Base-by-base conservation (phyloP, 2,113 vertebrate species). In the Salvelinus alpinus region DNA sequence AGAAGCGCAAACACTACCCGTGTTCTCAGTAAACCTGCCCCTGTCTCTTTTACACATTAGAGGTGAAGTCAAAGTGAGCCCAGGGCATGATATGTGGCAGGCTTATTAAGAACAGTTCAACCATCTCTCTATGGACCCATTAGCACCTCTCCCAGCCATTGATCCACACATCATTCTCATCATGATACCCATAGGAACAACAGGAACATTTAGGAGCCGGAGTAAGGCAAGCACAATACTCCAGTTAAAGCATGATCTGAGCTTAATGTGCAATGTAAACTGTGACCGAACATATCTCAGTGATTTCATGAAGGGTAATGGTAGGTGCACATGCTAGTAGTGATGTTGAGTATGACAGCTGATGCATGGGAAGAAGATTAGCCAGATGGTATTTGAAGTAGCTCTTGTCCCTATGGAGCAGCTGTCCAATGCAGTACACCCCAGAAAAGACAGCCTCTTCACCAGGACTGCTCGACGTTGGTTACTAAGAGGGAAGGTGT, bases 381-480 rank as follows among this genome's bases (percentile, higher is more conserved):
- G 31, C 82, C 88, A 86, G 86, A 81, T 82, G 87, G 84, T 77
- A 87, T 44, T 54, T 82, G 86, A 88, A 60, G 76, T 22, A 60
- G 71, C 85, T 82, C 85, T 80, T 79, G 84, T 81, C 83, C 77
- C 70, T 38, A 87, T 16, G 87, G 82, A 82, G 62, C 84, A 85
- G 86, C 88, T 90, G 88, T 86, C 85, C 62, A 24, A 77, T 78
- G 82, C 77, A 85, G 86, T 85, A 79, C 77, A 82, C 7, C 64
- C 60, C 81, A 69, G 77, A 84, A 86, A 81, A 84, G 81, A 79
- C 75, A 82, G n/a, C 84, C 83, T 89, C 86, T 89, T 87, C 85
- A 87, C 88, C 74, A 87, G 78, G 80, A 82, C 69, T 22, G 51
- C 29, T 44, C 59, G 22, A 22, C 47, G 18, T 38, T 44, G n/a